phyloP scores from a whole-genome alignment of 2,797 vertebrate species.

The Anguilla obscura region DNA sequence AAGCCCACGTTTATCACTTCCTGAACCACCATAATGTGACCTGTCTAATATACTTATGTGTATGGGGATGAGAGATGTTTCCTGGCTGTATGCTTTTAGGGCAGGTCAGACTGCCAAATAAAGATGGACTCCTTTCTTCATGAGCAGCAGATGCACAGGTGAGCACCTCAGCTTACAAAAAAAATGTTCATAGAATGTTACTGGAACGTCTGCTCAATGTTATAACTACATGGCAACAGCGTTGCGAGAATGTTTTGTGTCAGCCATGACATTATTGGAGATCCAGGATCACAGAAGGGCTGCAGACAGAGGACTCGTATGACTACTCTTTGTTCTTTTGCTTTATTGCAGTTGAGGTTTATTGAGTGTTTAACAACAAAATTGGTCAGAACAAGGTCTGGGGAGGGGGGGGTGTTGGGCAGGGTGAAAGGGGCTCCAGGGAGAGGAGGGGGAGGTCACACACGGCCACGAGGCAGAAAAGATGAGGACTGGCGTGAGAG shows the following conservation, averaged over 20 bases:
- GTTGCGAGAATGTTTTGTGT: no score
- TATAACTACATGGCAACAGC: no score
- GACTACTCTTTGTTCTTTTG: slow-evolving; percentile 39
- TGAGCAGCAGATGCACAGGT: background rate
- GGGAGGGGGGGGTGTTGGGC: slow-evolving; percentile 26
- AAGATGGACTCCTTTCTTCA: background rate
- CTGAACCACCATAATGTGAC: background rate
- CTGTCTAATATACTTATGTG: background rate
- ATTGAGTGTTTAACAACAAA: slow-evolving; percentile 63
- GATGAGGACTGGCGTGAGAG: background rate
- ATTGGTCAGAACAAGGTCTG: slow-evolving; percentile 60
- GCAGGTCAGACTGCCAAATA: background rate
- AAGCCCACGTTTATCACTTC: slow-evolving; percentile 9
- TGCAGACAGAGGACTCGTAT: slow-evolving; percentile 4
- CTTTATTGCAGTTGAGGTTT: slow-evolving; percentile 69
- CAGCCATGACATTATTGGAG: background rate
- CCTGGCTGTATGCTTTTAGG: background rate
- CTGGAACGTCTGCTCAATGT: no score
- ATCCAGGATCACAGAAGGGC: background rate
- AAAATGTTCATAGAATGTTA: no score
- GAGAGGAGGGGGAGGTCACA: slow-evolving; percentile 27
- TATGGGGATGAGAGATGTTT: background rate
- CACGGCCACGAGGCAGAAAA: background rate
- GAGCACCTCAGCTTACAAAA: background rate
- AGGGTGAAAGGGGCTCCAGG: slow-evolving; percentile 14